Evolutionary conservation across 2,113 vertebrate genomes (phyloP), one percentile per base, ranked within the genome.

Genomic region (Hemicordylus capensis): DNA sequence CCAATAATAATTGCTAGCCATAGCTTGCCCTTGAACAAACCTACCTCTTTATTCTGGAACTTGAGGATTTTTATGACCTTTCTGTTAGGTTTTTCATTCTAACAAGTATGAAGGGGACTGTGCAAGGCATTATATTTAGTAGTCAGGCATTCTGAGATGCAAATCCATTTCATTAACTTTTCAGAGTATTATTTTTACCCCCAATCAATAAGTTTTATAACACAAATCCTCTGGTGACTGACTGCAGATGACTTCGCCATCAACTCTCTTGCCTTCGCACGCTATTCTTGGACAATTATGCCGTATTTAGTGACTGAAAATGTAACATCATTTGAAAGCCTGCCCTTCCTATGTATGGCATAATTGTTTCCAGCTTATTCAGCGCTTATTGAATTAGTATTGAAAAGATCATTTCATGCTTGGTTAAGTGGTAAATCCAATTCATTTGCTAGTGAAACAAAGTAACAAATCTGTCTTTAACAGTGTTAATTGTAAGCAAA

Each of bases 391-490:
- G 92, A 94, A 95, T 95, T 96, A 93, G 91, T 95, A 95, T 93
- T 93, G 95, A 95, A 95, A 96, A 95, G 92, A 90, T 90, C 87
- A 97, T 95, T 96, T 95, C 89, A 31, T 95, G 94, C 95, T 95
- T 92, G 82, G 81, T 86, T 89, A 94, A 94, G 89, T 94, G 64
- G 84, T 91, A 96, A 96, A 95, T 95, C 94, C 91, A 91, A 96
- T 95, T 93, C 87, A 86, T 91, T 94, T 11, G 4, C 91, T 87
- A 74, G 88, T 58, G 92, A 95, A 92, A 87, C 90, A 89, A 31
- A 77, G 86, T 90, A 93, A 91, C 91, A 94, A 95, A 94, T 93
- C 70, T 31, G 76, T 83, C 87, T 77, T 87, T 90, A 80, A 86
- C 51, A 44, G 72, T 72, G 84, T 80, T 91, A 86, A 88, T 89